Conservation (phyloP, 2,888 invertebrate species). For the Lasioglossum pauxillum region DNA sequence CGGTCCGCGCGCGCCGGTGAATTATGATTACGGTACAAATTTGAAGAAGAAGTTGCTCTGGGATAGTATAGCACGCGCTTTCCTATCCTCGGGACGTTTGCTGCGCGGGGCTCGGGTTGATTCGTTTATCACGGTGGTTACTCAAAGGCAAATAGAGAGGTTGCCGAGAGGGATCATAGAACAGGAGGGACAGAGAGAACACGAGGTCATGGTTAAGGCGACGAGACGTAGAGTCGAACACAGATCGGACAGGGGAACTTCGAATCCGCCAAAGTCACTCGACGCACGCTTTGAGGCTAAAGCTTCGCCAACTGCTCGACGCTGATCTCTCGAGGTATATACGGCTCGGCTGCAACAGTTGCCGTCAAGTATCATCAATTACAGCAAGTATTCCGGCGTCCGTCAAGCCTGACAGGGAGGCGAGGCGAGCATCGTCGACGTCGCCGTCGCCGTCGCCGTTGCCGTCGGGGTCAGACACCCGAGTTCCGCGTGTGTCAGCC, state of each 20-base stretch:
- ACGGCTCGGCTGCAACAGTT: conserved; percentile 67
- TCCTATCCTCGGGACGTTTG: neutral
- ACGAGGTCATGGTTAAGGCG: neutral
- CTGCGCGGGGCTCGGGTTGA: neutral
- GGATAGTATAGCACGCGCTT: neutral
- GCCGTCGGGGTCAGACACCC: conserved; percentile 44
- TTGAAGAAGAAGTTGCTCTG: neutral
- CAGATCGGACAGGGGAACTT: conserved; percentile 30
- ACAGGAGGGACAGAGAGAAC: neutral
- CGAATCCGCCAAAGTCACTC: conserved; percentile 56
- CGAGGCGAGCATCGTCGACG: neutral
- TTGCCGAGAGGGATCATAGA: neutral
- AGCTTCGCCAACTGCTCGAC: conserved; percentile 41
- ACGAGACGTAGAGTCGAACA: conserved; percentile 3
- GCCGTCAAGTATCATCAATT: conserved; percentile 69
- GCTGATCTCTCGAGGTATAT: conserved; percentile 57
- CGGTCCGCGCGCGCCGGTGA: neutral
- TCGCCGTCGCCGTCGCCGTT: conserved; percentile 17
- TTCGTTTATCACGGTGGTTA: conserved; percentile 9
- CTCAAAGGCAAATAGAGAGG: neutral
- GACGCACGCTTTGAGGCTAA: conserved; percentile 55
- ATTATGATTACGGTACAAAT: conserved; percentile 17
- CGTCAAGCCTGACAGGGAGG: conserved; percentile 46
- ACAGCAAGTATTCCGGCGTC: conserved; percentile 63
- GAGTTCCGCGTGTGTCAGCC: conserved; percentile 49